A percentile compares a stretch with the other conserved stretches of the same genome.
These are phyloP conservation scores for Cremastinae sp. DNA, from an alignment of 2,888 invertebrate genomes.

Conservation along the genomic window DNA sequence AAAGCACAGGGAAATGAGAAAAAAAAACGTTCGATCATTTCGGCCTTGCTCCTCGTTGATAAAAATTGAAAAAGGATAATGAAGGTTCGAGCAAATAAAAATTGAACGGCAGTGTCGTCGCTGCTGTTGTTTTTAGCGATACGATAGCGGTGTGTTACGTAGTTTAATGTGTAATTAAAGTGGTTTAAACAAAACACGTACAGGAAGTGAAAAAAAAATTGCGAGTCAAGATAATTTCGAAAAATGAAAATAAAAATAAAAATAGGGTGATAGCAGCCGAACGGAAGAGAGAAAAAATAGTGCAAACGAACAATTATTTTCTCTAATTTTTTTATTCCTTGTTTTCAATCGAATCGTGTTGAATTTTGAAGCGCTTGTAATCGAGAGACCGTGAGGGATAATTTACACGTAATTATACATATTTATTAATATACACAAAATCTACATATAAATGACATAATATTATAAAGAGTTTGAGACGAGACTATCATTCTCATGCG, in stretches of 20 bases:
- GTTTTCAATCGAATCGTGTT: conserved; percentile 22
- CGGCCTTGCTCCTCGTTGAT: conserved; percentile 10
- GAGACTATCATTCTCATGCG: conserved; percentile 47
- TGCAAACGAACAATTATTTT: conserved; percentile 35
- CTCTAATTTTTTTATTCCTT: conserved; percentile 13
- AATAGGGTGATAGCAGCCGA: conserved; percentile 43
- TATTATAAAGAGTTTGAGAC: conserved; percentile 11
- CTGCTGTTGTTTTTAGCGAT: conserved; percentile 57
- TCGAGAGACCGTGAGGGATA: conserved; percentile 37
- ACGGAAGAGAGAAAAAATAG: conserved; percentile 56
- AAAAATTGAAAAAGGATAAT: conserved; percentile 1
- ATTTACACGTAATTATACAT: conserved; percentile 31
- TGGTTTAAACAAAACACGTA: conserved; percentile 45
- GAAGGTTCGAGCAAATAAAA: neutral
- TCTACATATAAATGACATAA: conserved; percentile 13
- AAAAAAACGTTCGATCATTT: conserved; percentile 15
- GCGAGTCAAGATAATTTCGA: neutral
- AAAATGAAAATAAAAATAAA: conserved; percentile 25
- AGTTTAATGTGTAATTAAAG: conserved; percentile 43
- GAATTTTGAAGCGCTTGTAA: conserved; percentile 47
- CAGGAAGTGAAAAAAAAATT: conserved; percentile 46
- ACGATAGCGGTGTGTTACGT: conserved; percentile 48
- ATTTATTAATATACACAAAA: conserved; percentile 18
- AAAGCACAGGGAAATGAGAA: conserved; percentile 36
- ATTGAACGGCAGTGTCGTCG: conserved; percentile 39